These are phyloP conservation scores for Scortum barcoo DNA, from an alignment of 2,113 vertebrate species.

Conservation along the genomic window DNA sequence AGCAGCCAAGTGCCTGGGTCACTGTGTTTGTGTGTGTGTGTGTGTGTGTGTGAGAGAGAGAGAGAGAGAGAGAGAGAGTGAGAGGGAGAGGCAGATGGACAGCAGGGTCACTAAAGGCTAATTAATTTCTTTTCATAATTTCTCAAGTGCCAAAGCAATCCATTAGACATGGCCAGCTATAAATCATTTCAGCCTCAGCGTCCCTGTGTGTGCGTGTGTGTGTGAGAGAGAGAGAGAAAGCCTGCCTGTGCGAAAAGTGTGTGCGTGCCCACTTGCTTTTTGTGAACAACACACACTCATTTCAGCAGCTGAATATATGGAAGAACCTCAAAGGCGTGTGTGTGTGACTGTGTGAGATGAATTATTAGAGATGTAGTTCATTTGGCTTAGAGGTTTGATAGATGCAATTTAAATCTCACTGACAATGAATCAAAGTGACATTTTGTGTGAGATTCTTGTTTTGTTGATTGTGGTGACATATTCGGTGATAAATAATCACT, in stretches of 20 bases:
- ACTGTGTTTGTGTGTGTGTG: slow-evolving; percentile 28
- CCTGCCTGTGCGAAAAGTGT: no score
- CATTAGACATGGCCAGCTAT: slow-evolving; percentile 84
- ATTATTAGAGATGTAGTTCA: slow-evolving; percentile 45
- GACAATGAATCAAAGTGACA: slow-evolving; percentile 59
- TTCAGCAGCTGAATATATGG: slow-evolving; percentile 30
- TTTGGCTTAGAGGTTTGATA: slow-evolving; percentile 43
- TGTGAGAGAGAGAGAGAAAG: background rate
- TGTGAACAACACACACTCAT: slow-evolving; percentile 44
- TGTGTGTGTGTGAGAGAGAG: background rate
- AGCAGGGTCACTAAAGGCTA: slow-evolving; percentile 84
- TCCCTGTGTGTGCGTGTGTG: slow-evolving; percentile 23
- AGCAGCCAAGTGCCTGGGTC: slow-evolving; percentile 50
- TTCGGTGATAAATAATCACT: slow-evolving; percentile 44
- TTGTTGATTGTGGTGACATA: slow-evolving; percentile 37
- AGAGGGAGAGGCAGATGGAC: slow-evolving; percentile 69
- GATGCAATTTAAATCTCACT: slow-evolving; percentile 51
- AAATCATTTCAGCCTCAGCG: slow-evolving; percentile 79
- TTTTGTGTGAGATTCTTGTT: slow-evolving; percentile 34
- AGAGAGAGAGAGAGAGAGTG: slow-evolving; percentile 29
- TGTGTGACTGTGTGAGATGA: slow-evolving; percentile 1
- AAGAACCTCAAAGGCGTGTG: slow-evolving; percentile 5
- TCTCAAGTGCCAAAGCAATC: slow-evolving; percentile 82
- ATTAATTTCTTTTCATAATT: slow-evolving; percentile 87
- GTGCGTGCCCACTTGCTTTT: slow-evolving; percentile 18